Percentiles rank a stretch among this genome's conserved stretches.
Evolutionary conservation across 2,797 vertebrate genomes (phyloP).

Genomic region (Oceanodroma leucorhoa): DNA sequence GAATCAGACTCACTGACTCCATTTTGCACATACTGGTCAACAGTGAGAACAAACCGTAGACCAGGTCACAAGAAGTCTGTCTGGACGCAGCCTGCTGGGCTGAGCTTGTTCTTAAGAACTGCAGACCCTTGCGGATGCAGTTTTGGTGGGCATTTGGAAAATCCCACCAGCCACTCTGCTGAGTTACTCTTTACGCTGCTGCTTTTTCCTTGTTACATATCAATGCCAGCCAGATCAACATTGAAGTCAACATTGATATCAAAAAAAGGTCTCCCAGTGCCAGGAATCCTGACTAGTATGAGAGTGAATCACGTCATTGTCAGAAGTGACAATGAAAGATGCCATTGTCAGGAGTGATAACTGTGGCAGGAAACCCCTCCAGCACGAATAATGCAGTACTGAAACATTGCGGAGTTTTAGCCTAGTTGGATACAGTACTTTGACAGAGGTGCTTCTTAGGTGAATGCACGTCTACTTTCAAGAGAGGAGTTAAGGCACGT

Average conservation of each 20-base stretch:
- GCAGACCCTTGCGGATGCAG: not conserved
- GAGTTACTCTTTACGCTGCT: not conserved
- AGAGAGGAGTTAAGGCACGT: not conserved
- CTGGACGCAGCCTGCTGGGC: not conserved
- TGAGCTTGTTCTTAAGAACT: not conserved
- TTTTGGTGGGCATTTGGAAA: not conserved
- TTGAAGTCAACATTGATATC: not conserved
- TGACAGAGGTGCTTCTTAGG: not conserved
- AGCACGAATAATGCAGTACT: not conserved
- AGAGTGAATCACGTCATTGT: not conserved
- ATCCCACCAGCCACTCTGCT: not conserved
- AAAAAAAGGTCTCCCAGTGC: not conserved
- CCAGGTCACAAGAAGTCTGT: not conserved
- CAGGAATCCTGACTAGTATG: not conserved
- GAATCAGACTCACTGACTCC: not conserved
- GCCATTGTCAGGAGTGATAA: not conserved
- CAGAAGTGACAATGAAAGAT: not conserved
- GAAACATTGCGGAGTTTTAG: not conserved
- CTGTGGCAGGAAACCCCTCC: not conserved
- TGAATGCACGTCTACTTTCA: not conserved
- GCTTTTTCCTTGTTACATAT: not conserved
- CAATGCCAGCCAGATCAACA: not conserved
- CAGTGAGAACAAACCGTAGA: accelerated
- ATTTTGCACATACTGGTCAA: not conserved
- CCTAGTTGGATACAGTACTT: accelerated